A percentile compares a stretch with the other conserved stretches of the same genome.
Evolutionary conservation across 2,797 vertebrate genomes (phyloP).

Genomic region (Gallinago solitaria): DNA sequence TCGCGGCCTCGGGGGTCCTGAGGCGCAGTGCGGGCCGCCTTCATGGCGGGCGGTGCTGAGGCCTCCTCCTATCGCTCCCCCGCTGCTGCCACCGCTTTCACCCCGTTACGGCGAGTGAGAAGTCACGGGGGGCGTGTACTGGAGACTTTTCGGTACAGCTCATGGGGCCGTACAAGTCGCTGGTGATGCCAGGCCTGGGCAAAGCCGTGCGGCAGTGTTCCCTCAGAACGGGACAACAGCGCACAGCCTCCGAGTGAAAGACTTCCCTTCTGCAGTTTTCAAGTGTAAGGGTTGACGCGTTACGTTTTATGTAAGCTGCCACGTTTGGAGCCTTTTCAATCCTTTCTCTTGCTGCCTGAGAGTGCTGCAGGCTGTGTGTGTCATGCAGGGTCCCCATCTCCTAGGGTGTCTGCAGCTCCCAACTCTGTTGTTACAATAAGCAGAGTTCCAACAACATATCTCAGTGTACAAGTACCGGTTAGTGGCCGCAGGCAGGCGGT

Average conservation of each 20-base stretch:
- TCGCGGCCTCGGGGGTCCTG: accelerated
- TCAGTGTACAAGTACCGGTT: accelerated
- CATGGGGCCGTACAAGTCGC: accelerated
- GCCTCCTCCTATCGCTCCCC: accelerated
- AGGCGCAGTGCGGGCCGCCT: accelerated
- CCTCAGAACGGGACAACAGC: accelerated
- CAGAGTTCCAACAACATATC: accelerated
- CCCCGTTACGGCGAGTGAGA: no score
- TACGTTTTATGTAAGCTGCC: accelerated
- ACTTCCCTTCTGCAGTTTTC: accelerated
- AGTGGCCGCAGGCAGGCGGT: not conserved
- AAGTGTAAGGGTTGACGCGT: accelerated
- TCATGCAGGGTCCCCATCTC: accelerated
- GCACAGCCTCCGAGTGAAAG: accelerated
- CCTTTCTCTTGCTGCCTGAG: not conserved
- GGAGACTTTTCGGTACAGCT: accelerated
- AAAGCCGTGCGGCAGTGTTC: accelerated
- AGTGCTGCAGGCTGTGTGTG: accelerated
- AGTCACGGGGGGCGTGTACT: no score
- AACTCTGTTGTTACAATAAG: accelerated
- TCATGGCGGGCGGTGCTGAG: not conserved
- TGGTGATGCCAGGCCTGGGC: no score
- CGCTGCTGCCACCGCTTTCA: no score
- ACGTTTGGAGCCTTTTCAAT: not conserved
- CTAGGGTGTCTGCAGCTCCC: accelerated